A percentile compares a stretch with the other conserved stretches of the same genome.
Evolutionary conservation across 2,888 invertebrate species (phyloP).

Genomic region (Marasmarcha lunaedactyla): DNA sequence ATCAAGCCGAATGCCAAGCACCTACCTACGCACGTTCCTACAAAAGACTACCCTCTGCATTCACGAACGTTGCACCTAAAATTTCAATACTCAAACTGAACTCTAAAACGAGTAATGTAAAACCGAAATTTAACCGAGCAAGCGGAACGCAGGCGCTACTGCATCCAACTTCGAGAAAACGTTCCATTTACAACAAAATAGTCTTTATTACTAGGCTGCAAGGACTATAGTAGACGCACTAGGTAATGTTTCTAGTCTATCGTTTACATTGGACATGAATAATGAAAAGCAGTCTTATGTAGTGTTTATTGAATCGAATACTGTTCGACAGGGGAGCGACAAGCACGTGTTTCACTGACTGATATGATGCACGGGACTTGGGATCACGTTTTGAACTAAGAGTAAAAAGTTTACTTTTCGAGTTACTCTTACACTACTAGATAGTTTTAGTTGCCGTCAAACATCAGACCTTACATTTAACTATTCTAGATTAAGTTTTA

Average conservation of each 20-base stretch:
- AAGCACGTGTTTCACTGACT: conserved; percentile 53
- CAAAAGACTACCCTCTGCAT: conserved; percentile 28
- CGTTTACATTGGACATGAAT: conserved; percentile 44
- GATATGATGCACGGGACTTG: conserved; percentile 29
- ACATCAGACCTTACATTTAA: too few species aligned
- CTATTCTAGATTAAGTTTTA: too few species aligned
- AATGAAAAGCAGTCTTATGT: conserved; percentile 61
- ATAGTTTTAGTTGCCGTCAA: too few species aligned
- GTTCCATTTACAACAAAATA: too few species aligned
- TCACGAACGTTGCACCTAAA: conserved; percentile 23
- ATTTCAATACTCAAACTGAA: conserved; percentile 14
- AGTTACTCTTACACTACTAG: too few species aligned
- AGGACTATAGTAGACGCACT: too few species aligned
- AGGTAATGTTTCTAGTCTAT: conserved; percentile 19
- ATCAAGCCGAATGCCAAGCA: conserved; percentile 36
- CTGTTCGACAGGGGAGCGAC: conserved; percentile 29
- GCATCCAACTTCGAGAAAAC: conserved; percentile 17
- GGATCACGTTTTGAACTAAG: conserved; percentile 10
- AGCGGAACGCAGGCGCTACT: conserved; percentile 25
- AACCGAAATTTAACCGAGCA: conserved; percentile 11
- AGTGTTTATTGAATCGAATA: conserved; percentile 43
- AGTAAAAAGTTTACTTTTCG: too few species aligned
- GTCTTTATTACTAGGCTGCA: too few species aligned
- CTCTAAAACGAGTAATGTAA: conserved; percentile 19
- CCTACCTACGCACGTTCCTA: conserved; percentile 54